phyloP scores from a whole-genome alignment of 1,140 invertebrate species.

The Sitodiplosis mosellana region DNA sequence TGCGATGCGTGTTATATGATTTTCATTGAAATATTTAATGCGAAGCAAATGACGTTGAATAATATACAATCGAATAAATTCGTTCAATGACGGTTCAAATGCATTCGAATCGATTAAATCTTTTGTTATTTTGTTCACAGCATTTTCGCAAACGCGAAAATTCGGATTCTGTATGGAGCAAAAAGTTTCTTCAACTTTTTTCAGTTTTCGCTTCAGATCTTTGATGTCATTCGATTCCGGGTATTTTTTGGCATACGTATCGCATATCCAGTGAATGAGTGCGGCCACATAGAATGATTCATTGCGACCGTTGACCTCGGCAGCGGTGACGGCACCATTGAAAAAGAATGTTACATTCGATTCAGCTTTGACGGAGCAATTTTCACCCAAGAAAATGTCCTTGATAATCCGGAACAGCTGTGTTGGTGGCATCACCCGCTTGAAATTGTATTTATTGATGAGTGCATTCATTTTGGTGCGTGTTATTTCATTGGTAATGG shows the following conservation, averaged over 20 bases:
- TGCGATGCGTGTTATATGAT: no score
- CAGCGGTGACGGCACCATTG: not conserved
- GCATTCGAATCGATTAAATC: not conserved
- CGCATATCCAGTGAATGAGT: not conserved
- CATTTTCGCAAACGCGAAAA: not conserved
- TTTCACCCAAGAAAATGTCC: not conserved
- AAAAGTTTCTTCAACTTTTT: not conserved
- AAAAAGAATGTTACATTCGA: not conserved
- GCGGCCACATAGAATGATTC: not conserved
- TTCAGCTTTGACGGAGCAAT: not conserved
- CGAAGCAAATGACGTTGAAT: conserved; percentile 1
- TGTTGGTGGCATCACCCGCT: not conserved
- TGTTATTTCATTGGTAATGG: not conserved
- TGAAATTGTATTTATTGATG: not conserved
- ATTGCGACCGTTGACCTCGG: not conserved
- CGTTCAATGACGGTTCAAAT: not conserved
- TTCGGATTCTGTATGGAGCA: not conserved
- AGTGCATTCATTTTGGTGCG: not conserved
- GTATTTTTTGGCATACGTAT: not conserved
- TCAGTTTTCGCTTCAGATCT: not conserved
- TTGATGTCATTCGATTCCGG: not conserved
- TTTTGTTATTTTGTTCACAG: not conserved
- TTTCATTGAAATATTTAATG: not conserved
- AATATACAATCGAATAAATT: not conserved
- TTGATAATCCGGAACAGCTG: not conserved